Conservation (phyloP, 1,140 invertebrate genomes). For the Drosophila rufa region DNA sequence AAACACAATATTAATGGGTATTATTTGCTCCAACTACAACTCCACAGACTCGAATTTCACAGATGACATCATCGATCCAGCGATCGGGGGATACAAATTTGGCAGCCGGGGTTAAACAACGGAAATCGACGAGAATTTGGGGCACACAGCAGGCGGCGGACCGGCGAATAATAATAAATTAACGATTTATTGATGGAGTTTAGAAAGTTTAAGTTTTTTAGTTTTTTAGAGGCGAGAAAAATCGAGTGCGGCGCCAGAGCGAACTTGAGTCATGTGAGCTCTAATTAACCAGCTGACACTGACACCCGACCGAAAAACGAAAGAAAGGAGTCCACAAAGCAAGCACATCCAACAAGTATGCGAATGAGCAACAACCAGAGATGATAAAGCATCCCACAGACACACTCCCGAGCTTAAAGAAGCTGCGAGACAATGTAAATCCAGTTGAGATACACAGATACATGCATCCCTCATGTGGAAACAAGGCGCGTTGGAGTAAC, state of each 20-base stretch:
- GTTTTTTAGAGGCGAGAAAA: slow-evolving; percentile 20
- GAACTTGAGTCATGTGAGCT: slow-evolving; percentile 62
- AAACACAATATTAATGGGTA: slow-evolving; percentile 36
- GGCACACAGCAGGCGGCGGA: slow-evolving; percentile 34
- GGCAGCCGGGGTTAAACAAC: slow-evolving; percentile 40
- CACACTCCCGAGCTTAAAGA: slow-evolving; percentile 16
- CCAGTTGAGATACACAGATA: slow-evolving; percentile 55
- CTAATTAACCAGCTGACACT: slow-evolving; percentile 72
- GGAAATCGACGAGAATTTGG: slow-evolving; percentile 50
- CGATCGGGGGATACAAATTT: slow-evolving; percentile 19
- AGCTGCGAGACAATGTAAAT: slow-evolving; percentile 63
- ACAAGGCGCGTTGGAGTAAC: slow-evolving; percentile 58
- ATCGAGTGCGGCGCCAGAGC: slow-evolving; percentile 25
- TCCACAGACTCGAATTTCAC: slow-evolving; percentile 1
- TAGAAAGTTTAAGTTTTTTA: slow-evolving; percentile 41
- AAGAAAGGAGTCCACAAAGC: slow-evolving; percentile 6
- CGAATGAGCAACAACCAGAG: slow-evolving; percentile 55
- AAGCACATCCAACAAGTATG: slow-evolving; percentile 31
- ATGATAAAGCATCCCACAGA: slow-evolving; percentile 56
- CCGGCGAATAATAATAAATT: slow-evolving; percentile 35
- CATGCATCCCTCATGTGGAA: slow-evolving; percentile 30
- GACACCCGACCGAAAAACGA: slow-evolving; percentile 31
- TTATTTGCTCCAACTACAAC: slow-evolving; percentile 28
- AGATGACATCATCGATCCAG: slow-evolving; percentile 39
- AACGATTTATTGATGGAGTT: slow-evolving; percentile 42